Conservation (phyloP, 2,113 vertebrate species). For the Cephalopholis sonnerati region DNA sequence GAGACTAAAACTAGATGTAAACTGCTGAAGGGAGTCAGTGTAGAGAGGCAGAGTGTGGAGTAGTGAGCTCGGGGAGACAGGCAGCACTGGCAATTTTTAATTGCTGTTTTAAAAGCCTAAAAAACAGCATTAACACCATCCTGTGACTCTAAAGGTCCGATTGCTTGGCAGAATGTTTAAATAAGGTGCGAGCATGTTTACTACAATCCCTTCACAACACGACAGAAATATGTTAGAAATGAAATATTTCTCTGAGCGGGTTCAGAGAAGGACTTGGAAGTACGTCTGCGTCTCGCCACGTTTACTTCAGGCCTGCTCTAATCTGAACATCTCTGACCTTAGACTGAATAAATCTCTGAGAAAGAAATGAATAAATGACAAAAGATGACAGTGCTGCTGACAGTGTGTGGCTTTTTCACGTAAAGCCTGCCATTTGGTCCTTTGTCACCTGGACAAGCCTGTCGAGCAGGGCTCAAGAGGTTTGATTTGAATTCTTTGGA, state of each 20-base stretch:
- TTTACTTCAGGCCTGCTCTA: background rate
- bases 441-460: conserved; percentile 45
- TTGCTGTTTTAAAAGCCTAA: background rate
- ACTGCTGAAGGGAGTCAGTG: background rate
- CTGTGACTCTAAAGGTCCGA: background rate
- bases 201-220: background rate
- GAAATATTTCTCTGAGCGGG: background rate
- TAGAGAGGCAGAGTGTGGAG: background rate
- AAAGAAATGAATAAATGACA: conserved; percentile 36
- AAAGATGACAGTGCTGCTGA: conserved; percentile 33
- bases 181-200: conserved; percentile 3
- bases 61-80: background rate
- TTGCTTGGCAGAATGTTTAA: background rate
- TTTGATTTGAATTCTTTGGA: conserved; percentile 61
- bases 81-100: background rate
- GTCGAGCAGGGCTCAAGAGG: conserved; percentile 39
- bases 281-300: background rate
- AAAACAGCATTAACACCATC: background rate
- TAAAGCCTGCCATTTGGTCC: conserved; percentile 44
- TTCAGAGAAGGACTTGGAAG: background rate
- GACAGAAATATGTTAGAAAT: background rate
- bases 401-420: conserved; percentile 18
- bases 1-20: background rate
- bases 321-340: conserved; percentile 13
- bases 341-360: conserved; percentile 14